phyloP scores from a whole-genome alignment of 2,113 vertebrate species.

The Mesembrinibis cayennensis region DNA sequence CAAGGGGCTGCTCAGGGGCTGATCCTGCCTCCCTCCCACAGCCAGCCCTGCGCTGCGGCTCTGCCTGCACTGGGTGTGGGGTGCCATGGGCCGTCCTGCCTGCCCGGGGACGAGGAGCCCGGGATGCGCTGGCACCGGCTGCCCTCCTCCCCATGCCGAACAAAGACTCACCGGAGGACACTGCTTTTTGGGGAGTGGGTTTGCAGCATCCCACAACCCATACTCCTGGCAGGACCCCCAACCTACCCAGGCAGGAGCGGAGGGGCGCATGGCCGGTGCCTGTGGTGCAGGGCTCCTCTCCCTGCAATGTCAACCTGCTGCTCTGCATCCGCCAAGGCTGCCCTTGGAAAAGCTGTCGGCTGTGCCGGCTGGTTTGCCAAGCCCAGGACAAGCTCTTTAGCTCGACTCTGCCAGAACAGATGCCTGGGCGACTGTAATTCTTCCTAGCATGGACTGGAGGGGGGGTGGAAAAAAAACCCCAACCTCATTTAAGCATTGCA shows the following conservation, averaged over 20 bases:
- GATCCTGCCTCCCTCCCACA: neutral
- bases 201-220: neutral
- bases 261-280: neutral
- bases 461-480: neutral
- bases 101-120: rapidly evolving
- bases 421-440: slow-evolving; percentile 53
- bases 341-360: slow-evolving; percentile 62
- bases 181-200: neutral
- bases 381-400: slow-evolving; percentile 60
- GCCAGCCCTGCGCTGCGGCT: neutral
- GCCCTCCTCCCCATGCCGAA: rapidly evolving
- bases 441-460: neutral
- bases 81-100: neutral
- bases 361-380: slow-evolving; percentile 44
- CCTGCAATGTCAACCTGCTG: slow-evolving; percentile 58
- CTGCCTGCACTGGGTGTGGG: neutral
- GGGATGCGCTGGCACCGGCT: neutral
- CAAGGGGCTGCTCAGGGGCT: neutral
- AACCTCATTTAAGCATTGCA: neutral
- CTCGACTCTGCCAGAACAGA: slow-evolving; percentile 58
- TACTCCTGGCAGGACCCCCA: neutral
- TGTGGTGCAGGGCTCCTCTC: neutral
- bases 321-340: slow-evolving; percentile 55
- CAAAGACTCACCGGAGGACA: neutral
- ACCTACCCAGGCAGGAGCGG: neutral